Evolutionary conservation across 1,140 invertebrate species (phyloP), one percentile per base, ranked within the genome.

Genomic region (Oncopeltus fasciatus): DNA sequence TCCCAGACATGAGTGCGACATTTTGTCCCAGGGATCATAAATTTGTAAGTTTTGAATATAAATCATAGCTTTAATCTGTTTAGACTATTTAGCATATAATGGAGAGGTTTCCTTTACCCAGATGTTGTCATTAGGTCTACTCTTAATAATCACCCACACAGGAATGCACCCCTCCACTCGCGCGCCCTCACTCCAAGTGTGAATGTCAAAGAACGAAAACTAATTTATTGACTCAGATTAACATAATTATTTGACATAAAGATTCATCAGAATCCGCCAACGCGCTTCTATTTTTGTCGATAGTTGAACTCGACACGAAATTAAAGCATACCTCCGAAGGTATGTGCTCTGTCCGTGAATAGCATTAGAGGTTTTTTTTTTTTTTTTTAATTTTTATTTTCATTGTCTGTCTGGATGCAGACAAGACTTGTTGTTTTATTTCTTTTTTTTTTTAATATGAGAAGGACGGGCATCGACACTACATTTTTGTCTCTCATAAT

Each of bases 231-330:
- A 24, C 24, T 53, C 49, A 21, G 49, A 53, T 53, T 53, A 53
- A 24, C 18, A 53, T 53, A 53, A 53, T 53, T 53, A 53, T 53
- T 53, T 53, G 49, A 24, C 49, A 24, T 53, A 53, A 53, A 53
- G 18, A 53, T 24, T 53, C 49, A 53, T 53, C 49, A 24, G 18
- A 26, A 24, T 53, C 24, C 49, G 2, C 14, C 31, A 8, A 8
- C 14, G 31, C 31, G 31, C 5, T 8, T 38, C 31, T 38, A 38
- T 38, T 38, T 38, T 38, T 38, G 31, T 38, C 31, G 5, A 5
- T 38, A 38, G 31, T 38, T 5, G 5, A 38, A 38, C 31, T 38
- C 31, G 14, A 14, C 31, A 38, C 14, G 31, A 8, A 38, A 38
- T 38, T 38, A 38, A 38, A 38, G 31, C 31, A 38, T 38, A 38